Percentiles rank a stretch among this genome's conserved stretches.
Evolutionary conservation across 2,797 vertebrate genomes (phyloP).

Genomic region (Sciurus vulgaris): DNA sequence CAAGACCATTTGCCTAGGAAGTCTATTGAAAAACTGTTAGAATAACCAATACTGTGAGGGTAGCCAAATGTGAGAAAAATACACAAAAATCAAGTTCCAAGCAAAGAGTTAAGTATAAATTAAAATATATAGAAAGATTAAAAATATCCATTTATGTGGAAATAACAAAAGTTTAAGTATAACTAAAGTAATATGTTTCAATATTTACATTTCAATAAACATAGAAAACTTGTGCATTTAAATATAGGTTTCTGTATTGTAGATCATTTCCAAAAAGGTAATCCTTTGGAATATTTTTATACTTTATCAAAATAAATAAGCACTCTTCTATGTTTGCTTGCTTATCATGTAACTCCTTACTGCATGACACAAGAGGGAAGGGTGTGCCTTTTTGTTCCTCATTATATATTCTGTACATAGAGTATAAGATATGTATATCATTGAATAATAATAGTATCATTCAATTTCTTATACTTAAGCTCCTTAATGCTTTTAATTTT

Average conservation of each 20-base stretch:
- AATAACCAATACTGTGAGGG: background rate
- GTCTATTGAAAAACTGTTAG: background rate
- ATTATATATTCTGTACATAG: slow-evolving; percentile 22
- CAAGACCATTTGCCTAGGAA: background rate
- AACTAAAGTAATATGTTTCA: slow-evolving; percentile 32
- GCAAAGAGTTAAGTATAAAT: background rate
- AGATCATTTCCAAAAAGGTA: background rate
- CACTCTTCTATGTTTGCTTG: background rate
- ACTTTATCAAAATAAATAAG: slow-evolving; percentile 29
- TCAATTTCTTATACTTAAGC: background rate
- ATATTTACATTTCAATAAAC: background rate
- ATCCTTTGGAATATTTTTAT: slow-evolving; percentile 3
- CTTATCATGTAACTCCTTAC: slow-evolving; percentile 7
- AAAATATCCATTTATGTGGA: background rate
- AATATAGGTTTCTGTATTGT: slow-evolving; percentile 25
- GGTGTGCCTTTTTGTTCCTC: background rate
- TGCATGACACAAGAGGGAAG: background rate
- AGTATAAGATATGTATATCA: background rate
- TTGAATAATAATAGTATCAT: slow-evolving; percentile 1
- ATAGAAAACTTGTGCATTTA: slow-evolving; percentile 6
- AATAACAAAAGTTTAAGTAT: background rate
- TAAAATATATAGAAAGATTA: background rate
- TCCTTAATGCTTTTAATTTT: slow-evolving; percentile 39
- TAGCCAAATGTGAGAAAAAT: slow-evolving; percentile 3
- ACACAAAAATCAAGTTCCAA: slow-evolving; percentile 19